phyloP scores from a whole-genome alignment of 2,888 invertebrate genomes.

The Balanococcus diminutus region DNA sequence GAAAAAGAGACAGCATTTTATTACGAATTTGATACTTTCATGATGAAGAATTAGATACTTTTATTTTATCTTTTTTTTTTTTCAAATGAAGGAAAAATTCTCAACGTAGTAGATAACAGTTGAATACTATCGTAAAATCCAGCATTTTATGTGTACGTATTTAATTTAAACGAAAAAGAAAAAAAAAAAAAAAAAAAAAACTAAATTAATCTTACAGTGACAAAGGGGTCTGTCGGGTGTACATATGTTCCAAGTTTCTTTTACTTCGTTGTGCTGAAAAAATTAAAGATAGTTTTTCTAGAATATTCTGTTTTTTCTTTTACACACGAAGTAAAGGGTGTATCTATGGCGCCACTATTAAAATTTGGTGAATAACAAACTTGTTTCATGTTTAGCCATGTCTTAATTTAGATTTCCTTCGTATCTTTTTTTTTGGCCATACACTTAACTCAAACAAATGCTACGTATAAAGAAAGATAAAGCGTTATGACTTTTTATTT shows the following conservation, averaged over 20 bases:
- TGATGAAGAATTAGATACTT: conserved; percentile 26
- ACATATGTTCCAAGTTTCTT: conserved; percentile 15
- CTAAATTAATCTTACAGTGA: conserved; percentile 37
- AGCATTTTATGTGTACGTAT: background rate
- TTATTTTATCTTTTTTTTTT: conserved; percentile 3
- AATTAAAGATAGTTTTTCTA: conserved; percentile 12
- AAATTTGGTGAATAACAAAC: conserved; percentile 25
- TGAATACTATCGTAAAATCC: conserved; percentile 23
- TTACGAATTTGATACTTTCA: background rate
- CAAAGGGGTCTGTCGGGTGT: background rate
- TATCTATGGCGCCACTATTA: conserved; percentile 12
- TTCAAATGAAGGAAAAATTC: conserved; percentile 1
- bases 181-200: background rate
- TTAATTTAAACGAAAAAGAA: background rate
- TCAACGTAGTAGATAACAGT: too few species aligned
- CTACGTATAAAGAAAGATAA: background rate
- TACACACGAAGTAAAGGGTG: background rate
- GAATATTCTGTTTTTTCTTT: background rate
- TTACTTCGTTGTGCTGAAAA: background rate
- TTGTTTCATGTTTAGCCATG: background rate
- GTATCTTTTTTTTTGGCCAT: background rate
- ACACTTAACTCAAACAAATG: background rate
- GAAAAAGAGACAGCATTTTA: background rate
- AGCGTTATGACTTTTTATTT: conserved; percentile 26
- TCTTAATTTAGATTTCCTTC: conserved; percentile 4